Evolutionary conservation across 2,113 vertebrate genomes (phyloP).

Genomic region (Felis catus): F.catus_Fca126_mat1.0 CM031420.1:115222501-115223000

Average conservation of each 20-base stretch:
- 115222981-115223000: neutral
- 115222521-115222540: neutral
- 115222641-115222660: neutral
- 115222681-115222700: neutral
- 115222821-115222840: neutral
- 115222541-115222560: neutral
- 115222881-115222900: neutral
- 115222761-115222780: neutral
- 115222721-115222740: neutral
- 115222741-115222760: neutral
- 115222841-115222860: neutral
- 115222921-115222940: neutral
- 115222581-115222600: neutral
- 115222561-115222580: neutral
- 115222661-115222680: neutral
- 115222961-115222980: neutral
- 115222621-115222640: neutral
- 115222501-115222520: neutral
- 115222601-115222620: neutral
- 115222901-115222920: neutral
- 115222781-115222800: neutral
- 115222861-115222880: neutral
- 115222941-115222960: neutral
- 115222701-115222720: neutral
- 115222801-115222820: neutral